Evolutionary conservation across 2,113 vertebrate species (phyloP), one percentile per base, ranked within the genome.

Genomic region (Pongo abelii): DNA sequence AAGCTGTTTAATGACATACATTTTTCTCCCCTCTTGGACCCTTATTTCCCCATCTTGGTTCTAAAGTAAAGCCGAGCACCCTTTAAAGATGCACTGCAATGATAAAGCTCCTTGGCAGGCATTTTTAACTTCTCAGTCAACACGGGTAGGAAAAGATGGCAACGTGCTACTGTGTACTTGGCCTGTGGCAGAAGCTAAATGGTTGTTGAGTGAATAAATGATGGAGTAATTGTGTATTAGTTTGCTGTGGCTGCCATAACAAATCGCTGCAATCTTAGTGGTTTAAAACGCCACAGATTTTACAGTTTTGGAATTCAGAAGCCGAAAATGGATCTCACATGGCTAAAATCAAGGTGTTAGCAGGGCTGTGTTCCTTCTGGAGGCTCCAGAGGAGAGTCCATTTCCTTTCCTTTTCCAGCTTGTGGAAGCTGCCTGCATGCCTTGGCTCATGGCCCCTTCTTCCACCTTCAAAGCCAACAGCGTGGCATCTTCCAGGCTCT

Each of bases 31-130:
- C 17, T 69, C n/a, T 75, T 13, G 30, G 57, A 17, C 8, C 17
- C 20, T 72, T 46, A 11, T 69, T 84, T 75, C 74, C 23, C 61
- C 43, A 0, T 72, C 35, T 38, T 61, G 59, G 35, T 59, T 91
- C 81, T 79, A 46, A 88, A 74, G 46, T 8, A 77, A 88, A 89
- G 20, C 75, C 0, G 0, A 0, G 9, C 12, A 11, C 81, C 78
- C n/a, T 95, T 35, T 83, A 13, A 59, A 69, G 43, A 14, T 2
- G 0, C 16, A 27, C 18, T 4, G 0, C 20, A 4, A 0, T 1
- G 30, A 40, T 30, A 30, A 43, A 13, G 6, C 75, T 38, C 25
- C 22, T 22, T 35, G 27, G 48, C n/a, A 12, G 59, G 43, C 9
- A 2, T 35, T 64, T 50, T 48, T 20, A 48, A 43, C 14, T 52